Evolutionary conservation across 1,140 invertebrate genomes (phyloP).

Genomic region (Drosophila arawakana): DNA sequence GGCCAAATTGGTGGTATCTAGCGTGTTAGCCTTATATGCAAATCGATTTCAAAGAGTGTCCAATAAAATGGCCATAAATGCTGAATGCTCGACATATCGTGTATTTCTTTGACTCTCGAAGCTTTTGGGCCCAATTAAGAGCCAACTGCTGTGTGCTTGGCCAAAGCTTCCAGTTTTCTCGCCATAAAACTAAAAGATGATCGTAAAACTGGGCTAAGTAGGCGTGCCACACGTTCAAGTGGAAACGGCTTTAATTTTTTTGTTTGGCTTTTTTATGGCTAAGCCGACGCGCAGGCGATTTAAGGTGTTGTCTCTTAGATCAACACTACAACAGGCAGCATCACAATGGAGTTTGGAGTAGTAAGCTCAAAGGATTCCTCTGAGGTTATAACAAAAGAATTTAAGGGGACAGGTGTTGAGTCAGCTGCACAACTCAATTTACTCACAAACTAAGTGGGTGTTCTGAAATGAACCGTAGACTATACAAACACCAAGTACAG

Average conservation of each 20-base stretch:
- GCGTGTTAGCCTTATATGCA: constrained; percentile 34
- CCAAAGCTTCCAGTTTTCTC: constrained; percentile 17
- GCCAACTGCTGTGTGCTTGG: constrained; percentile 1
- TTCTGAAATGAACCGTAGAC: too few relatives aligned
- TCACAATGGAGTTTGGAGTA: neutral
- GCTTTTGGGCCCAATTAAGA: constrained; percentile 28
- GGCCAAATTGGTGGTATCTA: constrained; percentile 23
- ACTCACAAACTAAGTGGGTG: too few relatives aligned
- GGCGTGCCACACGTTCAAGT: constrained; percentile 32
- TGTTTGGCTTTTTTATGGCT: constrained; percentile 20
- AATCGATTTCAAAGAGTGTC: constrained; percentile 20
- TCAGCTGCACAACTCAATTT: too few relatives aligned
- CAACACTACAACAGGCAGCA: neutral
- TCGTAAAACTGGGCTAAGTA: constrained; percentile 35
- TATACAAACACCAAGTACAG: neutral
- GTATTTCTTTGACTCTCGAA: constrained; percentile 15
- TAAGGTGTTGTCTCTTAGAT: constrained; percentile 1
- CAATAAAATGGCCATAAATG: constrained; percentile 46
- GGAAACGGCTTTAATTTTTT: neutral
- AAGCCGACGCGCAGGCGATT: neutral
- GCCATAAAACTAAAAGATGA: constrained; percentile 1
- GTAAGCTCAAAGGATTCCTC: neutral
- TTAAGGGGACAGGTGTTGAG: too few relatives aligned
- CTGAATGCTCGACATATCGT: constrained; percentile 19
- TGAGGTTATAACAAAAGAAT: neutral